Evolutionary conservation across 2,113 vertebrate species (phyloP), one percentile per base, ranked within the genome.

Genomic region (Xyrauchen texanus): DNA sequence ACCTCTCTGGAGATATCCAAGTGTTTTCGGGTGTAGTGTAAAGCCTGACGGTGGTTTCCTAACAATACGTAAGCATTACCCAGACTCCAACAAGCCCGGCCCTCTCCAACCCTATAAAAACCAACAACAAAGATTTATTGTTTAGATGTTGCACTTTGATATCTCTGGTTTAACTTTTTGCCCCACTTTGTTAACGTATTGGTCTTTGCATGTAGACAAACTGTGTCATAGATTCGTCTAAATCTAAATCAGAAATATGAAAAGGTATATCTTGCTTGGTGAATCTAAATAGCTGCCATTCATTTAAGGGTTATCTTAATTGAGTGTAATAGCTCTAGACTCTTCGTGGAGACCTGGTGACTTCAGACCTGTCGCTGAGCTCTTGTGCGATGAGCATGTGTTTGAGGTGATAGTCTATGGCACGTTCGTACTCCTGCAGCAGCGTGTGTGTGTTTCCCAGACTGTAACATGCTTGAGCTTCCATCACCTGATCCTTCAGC

Each of bases 381-480:
- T 98, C 96, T 89, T 98, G 96, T 0, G 97, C 97, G 13, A 99
- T 99, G 83, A 93, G 93, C 75, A 99, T 91, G 88, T 99, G 98
- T 76, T 96, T 97, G 1, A 98, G 93, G 82, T 99, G 96, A 86
- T 96, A 97, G 62, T 99, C 96, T 0, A 97, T 93, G 0, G 98
- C 96, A 0, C 91, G 91, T n/a, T 97, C 96, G 0, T 97, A 95
- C 88, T 98, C 95, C 71, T 95, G 95, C 68, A 99, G 90, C 68
- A 99, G 91, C 0, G 97, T 99, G 88, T 95, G 96, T 0, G 97
- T 99, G 91, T 98, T 99, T 46, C 98, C 98, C 57, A 99, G 93
- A 68, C 98, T 99, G 89, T 98, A 99, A 85, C 98, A 99, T 0
- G 97, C 96, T 89, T 99, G 98, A 0, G 98, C 98, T 89, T 99